Evolutionary conservation across 2,888 invertebrate species (phyloP), one percentile per base, ranked within the genome.

Genomic region (Ormyrus labotus): DNA sequence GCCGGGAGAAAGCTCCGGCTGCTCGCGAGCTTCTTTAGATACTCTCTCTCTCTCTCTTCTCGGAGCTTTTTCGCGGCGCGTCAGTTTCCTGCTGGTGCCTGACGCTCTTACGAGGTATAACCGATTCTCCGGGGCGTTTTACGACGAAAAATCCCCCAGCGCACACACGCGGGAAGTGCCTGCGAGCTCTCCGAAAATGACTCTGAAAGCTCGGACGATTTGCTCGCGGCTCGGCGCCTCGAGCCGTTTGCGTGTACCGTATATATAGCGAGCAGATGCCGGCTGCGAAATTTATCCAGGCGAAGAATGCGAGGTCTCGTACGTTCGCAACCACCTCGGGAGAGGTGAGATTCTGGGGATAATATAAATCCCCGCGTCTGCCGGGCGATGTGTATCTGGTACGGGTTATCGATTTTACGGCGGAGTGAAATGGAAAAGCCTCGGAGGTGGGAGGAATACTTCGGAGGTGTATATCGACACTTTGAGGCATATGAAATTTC

Each of bases 41-140:
- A 34, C 34, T 34, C 34, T 34, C 2, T 34, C 34, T 34, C 34
- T 1, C 19, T 19, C 19, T 19, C n/a, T 60, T 2, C 11, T 11
- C 6, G 11, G 47, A 50, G 19, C 50, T 3, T 19, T 57, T 64
- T 34, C 51, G 11, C 45, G 45, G 19, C 11, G 5, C 60, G 58
- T 45, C 8, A 50, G n/a, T 10, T 68, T 67, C 47, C 53, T 4
- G 34, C 34, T 34, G 34, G 34, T 4, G 60, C 0, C n/a, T 51
- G 51, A 51, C 13, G 9, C 50, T 45, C 6, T 45, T 45, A 47
- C 34, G 13, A 5, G 0, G 10, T 6, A 50, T 7, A 57, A 47
- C 13, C 57, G 65, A 73, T 65, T 73, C 47, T 34, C 55, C 57
- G 57, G 11, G 53, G 34, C 63, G 57, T 65, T 55, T 65, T 11